Evolutionary conservation across 2,797 vertebrate genomes (phyloP), one percentile per base, ranked within the genome.

Genomic region (Crenichthys baileyi): DNA sequence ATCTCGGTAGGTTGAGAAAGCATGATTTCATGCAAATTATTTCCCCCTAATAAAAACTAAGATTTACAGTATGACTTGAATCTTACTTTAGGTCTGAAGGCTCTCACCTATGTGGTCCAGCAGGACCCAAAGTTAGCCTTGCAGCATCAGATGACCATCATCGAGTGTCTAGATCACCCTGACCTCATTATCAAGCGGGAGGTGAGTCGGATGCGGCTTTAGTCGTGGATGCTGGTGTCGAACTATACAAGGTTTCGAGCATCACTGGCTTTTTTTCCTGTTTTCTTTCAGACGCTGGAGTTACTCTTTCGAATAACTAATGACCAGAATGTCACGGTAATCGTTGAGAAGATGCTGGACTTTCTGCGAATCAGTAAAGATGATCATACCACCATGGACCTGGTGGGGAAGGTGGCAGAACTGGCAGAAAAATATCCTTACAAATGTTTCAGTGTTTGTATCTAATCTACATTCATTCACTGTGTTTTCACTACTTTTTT

Each of bases 371-470:
- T 94, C 85, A 97, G 94, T 89, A 94, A 95, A 83, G 98, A 99
- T 46, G 97, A 98, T 78, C 97, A 99, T 89, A 93, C 96, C 20
- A 93, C 97, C 36, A 93, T 97, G 72, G 96, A 95, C 88, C 94
- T 99, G 83, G 96, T 95, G 90, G 98, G 97, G 51, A 99, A 99
- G 94, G 96, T 99, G 89, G 97, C 98, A 75, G 98, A 99, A 79
- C 93, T 99, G 85, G 97, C 98, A 79, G 98, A 99, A 91, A 99
- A 98, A 99, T 99, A 99, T 99, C 98, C 97, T 99, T 97, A 50
- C 9, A 3, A 65, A 36, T 50, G 8, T 67, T 24, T 60, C 24
- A 0, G 1, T 61, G 55, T 39, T 65, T 55, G 51, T 61, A 13
- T 24, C 8, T 4, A 2, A 20, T 73, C 5, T 74, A 24, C 61